phyloP scores from a whole-genome alignment of 2,797 vertebrate genomes.

The Cossypha dichroa region DNA sequence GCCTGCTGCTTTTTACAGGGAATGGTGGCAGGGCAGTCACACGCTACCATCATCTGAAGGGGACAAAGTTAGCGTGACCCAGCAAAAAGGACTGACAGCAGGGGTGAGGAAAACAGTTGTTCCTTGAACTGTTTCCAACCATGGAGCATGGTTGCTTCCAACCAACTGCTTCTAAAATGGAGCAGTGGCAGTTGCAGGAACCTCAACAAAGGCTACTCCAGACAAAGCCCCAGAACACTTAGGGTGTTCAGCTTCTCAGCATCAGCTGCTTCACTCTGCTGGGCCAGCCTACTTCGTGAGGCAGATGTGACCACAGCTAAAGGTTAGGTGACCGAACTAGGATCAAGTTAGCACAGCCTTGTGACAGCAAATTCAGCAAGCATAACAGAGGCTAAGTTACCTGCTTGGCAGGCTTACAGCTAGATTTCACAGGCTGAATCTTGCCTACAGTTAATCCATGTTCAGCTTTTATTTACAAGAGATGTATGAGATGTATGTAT shows the following conservation, averaged over 20 bases:
- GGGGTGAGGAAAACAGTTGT: not conserved
- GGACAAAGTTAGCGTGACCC: not conserved
- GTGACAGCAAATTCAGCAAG: not conserved
- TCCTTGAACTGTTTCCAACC: not conserved
- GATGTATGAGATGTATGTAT: no score
- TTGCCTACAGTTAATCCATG: not conserved
- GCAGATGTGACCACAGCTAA: not conserved
- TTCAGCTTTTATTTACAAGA: not conserved
- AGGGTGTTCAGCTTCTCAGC: not conserved
- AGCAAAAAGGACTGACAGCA: not conserved
- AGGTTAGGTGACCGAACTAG: not conserved
- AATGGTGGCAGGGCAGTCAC: not conserved
- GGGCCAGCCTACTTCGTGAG: not conserved
- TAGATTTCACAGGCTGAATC: not conserved
- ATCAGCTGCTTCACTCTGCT: not conserved
- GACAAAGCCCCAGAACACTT: not conserved
- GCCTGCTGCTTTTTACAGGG: not conserved
- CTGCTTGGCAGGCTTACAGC: not conserved
- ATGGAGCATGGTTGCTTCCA: not conserved
- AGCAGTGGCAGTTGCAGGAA: not conserved
- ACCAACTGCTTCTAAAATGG: not conserved
- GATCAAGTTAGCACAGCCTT: not conserved
- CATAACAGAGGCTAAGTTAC: not conserved
- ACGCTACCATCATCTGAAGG: rapidly evolving
- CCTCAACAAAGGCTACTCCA: not conserved